Percentiles rank a stretch among this genome's conserved stretches.
Conservation (phyloP, 1,140 invertebrate species). For the Scaptomyza pallida region DNA sequence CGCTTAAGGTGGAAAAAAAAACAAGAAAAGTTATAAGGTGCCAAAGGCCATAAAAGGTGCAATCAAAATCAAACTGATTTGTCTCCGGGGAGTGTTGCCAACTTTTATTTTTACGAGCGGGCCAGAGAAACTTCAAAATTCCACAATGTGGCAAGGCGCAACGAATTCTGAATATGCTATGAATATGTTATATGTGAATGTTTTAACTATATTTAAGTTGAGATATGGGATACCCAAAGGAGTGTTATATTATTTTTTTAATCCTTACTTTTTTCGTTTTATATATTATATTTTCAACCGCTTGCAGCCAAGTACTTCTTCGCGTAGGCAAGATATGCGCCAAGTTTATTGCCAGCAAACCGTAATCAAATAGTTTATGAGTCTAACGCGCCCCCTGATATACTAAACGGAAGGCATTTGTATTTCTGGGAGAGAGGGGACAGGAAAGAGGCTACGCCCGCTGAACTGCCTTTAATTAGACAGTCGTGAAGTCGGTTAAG, state of each 20-base stretch:
- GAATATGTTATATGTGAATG: neutral
- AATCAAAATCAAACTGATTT: constrained; percentile 83
- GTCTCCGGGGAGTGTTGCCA: constrained; percentile 76
- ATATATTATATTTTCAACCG: too few relatives aligned
- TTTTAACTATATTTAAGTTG: neutral
- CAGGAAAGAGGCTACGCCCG: constrained; percentile 60
- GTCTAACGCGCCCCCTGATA: neutral
- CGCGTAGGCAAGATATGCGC: neutral
- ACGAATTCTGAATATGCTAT: constrained; percentile 47
- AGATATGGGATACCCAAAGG: neutral
- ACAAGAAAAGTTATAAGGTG: constrained; percentile 77
- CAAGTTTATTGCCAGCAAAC: neutral
- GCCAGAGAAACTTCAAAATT: constrained; percentile 8
- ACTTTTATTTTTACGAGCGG: constrained; percentile 76
- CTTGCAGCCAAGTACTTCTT: neutral
- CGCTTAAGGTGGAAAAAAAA: constrained; percentile 27
- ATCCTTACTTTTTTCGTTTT: neutral
- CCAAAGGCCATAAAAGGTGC: constrained; percentile 79
- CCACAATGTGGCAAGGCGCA: neutral
- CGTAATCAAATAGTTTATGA: constrained; percentile 40
- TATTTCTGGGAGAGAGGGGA: constrained; percentile 1
- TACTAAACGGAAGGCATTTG: constrained; percentile 34
- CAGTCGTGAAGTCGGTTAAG: constrained; percentile 60
- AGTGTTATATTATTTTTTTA: neutral
- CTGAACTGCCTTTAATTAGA: constrained; percentile 76